A percentile compares a stretch with the other conserved stretches of the same genome.
phyloP scores from a whole-genome alignment of 2,113 vertebrate genomes.

The Odontophorus gujanensis region DNA sequence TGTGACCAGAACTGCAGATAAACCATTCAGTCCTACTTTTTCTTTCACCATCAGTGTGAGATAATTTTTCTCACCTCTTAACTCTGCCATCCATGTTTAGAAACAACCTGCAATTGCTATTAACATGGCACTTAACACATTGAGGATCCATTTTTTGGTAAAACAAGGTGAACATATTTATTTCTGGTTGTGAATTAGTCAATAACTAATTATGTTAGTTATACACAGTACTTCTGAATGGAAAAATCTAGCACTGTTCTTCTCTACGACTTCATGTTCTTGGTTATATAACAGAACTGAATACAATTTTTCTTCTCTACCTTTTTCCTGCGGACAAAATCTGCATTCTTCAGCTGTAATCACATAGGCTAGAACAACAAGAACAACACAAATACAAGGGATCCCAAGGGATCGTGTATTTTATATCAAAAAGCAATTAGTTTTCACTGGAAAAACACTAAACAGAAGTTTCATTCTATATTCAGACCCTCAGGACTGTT shows the following conservation, averaged over 20 bases:
- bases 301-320: background rate
- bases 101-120: background rate
- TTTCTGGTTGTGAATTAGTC: background rate
- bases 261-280: background rate
- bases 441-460: background rate
- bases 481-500: background rate
- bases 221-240: background rate
- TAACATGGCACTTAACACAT: background rate
- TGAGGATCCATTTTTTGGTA: background rate
- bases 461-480: background rate
- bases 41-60: background rate
- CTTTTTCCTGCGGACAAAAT: conserved; percentile 5
- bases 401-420: background rate
- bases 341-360: background rate
- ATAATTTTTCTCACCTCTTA: background rate
- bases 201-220: background rate
- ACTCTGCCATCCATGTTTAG: background rate
- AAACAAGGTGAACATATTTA: background rate
- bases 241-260: background rate
- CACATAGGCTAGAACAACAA: background rate
- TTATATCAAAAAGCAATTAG: background rate
- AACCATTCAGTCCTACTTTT: background rate
- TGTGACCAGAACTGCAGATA: background rate
- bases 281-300: background rate
- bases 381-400: background rate